Evolutionary conservation across 2,797 vertebrate species (phyloP), one percentile per base, ranked within the genome.

Genomic region (Simalia tracyae): DNA sequence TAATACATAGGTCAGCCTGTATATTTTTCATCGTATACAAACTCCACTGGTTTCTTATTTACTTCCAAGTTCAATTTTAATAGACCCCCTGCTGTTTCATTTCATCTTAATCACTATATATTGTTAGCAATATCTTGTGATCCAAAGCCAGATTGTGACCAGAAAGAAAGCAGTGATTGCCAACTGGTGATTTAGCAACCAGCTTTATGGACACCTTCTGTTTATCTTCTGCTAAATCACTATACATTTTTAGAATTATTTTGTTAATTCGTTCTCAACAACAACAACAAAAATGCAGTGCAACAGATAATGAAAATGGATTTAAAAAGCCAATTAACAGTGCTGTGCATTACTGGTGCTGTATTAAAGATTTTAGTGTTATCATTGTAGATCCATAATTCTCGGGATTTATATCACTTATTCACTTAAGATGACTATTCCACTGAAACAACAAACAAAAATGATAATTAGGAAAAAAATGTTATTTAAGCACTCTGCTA

Each of bases 371-470:
- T 92, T 42, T 81, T 59, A 90, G n/a, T 86, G 22, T 86, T 87
- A 90, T 81, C 84, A 90, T 54, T 87, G 66, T 31, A 81, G 76
- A 61, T 46, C 28, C 86, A 87, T 92, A 76, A 92, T 92, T 90
- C 86, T 59, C 12, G 66, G 85, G 84, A 56, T 90, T 90, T 92
- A 76, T 87, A 81, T 87, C 89, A 87, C 85, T 86, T 96, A 96
- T 95, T 95, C 92, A 94, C 92, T 96, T 96, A 95, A 88, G 28
- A 87, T 46, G 84, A 87, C 50, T 93, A 50, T 84, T 87, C 72
- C 59, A 85, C 86, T 17, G 85, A 95, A 94, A 76, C 59, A 94
- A 91, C 93, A 95, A 95, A 94, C 94, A 93, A 94, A 66, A 92
- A 72, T 76, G 92, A 95, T 93, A 90, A 61, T 90, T 68, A 84